Percentiles rank a stretch among this genome's conserved stretches.
Conservation (phyloP, 1,140 invertebrate species). For the Pararge aegeria region DNA sequence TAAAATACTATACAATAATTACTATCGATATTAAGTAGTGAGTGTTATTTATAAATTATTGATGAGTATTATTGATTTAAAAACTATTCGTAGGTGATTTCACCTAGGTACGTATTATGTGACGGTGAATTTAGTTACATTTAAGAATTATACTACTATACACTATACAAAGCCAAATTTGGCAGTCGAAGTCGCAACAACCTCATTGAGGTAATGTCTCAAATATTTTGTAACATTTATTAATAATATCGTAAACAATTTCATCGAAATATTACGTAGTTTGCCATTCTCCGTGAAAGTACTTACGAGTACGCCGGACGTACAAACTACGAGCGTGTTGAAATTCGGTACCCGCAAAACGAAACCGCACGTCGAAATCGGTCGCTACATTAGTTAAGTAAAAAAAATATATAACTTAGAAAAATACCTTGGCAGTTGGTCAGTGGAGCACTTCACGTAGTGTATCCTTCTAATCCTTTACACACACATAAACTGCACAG, state of each 20-base stretch:
- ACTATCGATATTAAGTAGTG: no score
- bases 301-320: constrained; percentile 31
- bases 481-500: constrained; percentile 39
- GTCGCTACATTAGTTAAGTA: constrained; percentile 31
- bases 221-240: constrained; percentile 1
- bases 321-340: constrained; percentile 44
- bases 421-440: constrained; percentile 56
- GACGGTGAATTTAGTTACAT: no score
- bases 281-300: constrained; percentile 35
- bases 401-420: constrained; percentile 37
- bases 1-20: no score
- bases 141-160: no score
- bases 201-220: not conserved
- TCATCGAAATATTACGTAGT: constrained; percentile 12
- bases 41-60: no score
- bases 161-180: no score
- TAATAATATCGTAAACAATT: not conserved
- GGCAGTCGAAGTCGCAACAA: not conserved
- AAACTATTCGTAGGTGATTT: no score
- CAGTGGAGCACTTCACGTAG: constrained; percentile 37
- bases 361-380: constrained; percentile 51
- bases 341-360: constrained; percentile 52
- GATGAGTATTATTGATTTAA: no score
- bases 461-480: constrained; percentile 48
- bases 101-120: no score